A percentile compares a stretch with the other conserved stretches of the same genome.
phyloP scores from a whole-genome alignment of 2,888 invertebrate genomes.

The Schrankia costaestrigalis region DNA sequence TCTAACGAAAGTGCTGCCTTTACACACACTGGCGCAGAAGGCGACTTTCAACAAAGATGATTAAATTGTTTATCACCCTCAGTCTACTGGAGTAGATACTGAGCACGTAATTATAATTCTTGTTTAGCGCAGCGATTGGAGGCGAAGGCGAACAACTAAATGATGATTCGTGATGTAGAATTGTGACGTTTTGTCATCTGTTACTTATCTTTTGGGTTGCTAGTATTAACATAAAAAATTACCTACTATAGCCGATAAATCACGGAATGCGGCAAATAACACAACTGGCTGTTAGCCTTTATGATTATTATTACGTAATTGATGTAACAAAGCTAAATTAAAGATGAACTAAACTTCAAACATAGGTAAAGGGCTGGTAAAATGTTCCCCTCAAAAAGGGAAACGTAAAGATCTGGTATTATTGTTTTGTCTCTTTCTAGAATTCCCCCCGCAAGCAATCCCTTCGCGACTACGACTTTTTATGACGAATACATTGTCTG shows the following conservation, averaged over 20 bases:
- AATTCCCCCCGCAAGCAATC: constrained; percentile 26
- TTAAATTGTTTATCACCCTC: constrained; percentile 48
- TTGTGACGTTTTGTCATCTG: constrained; percentile 55
- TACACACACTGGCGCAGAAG: constrained; percentile 81
- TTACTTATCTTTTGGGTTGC: constrained; percentile 34
- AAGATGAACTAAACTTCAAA: too few relatives aligned
- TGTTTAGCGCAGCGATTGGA: constrained; percentile 49
- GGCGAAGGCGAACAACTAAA: constrained; percentile 41
- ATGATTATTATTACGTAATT: too few relatives aligned
- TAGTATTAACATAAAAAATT: constrained; percentile 20
- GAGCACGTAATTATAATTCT: constrained; percentile 36
- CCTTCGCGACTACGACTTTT: constrained; percentile 33
- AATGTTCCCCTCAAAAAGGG: constrained; percentile 21
- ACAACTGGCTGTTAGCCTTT: too few relatives aligned
- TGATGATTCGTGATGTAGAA: constrained; percentile 40
- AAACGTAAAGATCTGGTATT: constrained; percentile 42
- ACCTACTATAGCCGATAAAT: too few relatives aligned
- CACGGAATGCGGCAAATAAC: too few relatives aligned
- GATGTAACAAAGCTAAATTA: too few relatives aligned
- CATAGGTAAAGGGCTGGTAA: too few relatives aligned
- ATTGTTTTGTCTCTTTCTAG: constrained; percentile 18
- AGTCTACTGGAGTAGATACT: constrained; percentile 29
- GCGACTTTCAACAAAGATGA: constrained; percentile 62
- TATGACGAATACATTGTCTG: constrained; percentile 43
- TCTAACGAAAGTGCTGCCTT: constrained; percentile 71